A percentile compares a stretch with the other conserved stretches of the same genome.
Evolutionary conservation across 2,888 invertebrate genomes (phyloP).

Genomic region (Allolobophora icterica): DNA sequence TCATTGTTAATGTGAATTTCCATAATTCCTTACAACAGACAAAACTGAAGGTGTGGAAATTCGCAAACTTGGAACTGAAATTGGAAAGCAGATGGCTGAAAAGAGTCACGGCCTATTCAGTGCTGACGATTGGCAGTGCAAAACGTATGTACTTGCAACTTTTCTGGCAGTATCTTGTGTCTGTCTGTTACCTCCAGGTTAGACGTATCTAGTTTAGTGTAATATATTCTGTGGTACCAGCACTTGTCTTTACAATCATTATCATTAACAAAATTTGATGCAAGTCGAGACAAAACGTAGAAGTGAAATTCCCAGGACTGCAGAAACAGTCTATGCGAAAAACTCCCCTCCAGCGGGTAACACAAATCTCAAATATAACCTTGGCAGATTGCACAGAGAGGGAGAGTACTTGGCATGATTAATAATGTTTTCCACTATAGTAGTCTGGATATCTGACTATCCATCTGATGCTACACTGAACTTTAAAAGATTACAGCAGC

Average conservation of each 20-base stretch:
- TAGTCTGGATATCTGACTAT: neutral
- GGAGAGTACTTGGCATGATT: neutral
- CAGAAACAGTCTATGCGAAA: neutral
- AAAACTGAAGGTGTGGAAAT: conserved; percentile 45
- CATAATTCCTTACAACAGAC: neutral
- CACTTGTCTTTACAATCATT: neutral
- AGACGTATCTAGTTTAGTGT: neutral
- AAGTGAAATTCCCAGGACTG: neutral
- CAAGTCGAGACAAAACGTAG: neutral
- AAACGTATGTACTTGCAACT: conserved; percentile 71
- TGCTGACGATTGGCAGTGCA: conserved; percentile 99
- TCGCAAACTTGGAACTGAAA: conserved; percentile 77
- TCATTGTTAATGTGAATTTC: too few species aligned
- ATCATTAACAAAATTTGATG: neutral
- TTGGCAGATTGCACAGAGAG: too few species aligned
- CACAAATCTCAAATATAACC: too few species aligned
- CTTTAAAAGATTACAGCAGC: too few species aligned
- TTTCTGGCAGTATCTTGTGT: neutral
- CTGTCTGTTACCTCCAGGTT: neutral
- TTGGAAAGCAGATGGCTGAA: conserved; percentile 96
- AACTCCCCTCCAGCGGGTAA: too few species aligned
- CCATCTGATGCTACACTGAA: too few species aligned
- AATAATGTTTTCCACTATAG: neutral
- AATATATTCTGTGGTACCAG: neutral
- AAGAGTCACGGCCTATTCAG: conserved; percentile 94